A percentile compares a stretch with the other conserved stretches of the same genome.
Evolutionary conservation across 2,113 vertebrate species (phyloP).

Genomic region (Ariopsis seemanni): DNA sequence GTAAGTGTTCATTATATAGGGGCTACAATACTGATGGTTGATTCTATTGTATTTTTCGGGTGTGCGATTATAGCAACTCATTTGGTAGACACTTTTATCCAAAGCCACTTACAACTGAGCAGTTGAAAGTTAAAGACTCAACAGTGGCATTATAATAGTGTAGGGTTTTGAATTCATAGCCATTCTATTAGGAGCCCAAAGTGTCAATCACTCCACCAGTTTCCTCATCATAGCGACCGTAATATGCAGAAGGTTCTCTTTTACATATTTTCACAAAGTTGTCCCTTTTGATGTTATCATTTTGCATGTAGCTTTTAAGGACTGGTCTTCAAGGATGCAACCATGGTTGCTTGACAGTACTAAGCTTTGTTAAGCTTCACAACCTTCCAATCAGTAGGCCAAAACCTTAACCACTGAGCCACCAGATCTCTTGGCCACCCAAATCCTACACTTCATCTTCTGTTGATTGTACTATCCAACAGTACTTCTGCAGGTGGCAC

Average conservation of each 20-base stretch:
- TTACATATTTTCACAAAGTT: no score
- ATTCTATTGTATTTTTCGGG: not conserved
- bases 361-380: not conserved
- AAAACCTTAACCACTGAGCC: not conserved
- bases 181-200: no score
- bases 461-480: not conserved
- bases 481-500: not conserved
- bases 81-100: not conserved
- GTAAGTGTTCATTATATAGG: not conserved
- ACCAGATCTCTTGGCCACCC: not conserved
- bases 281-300: no score
- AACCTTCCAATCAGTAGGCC: not conserved
- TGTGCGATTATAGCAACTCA: not conserved
- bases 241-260: not conserved
- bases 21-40: not conserved
- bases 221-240: not conserved
- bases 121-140: not conserved
- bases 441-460: not conserved
- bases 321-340: not conserved
- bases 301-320: not conserved
- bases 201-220: not conserved
- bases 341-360: not conserved
- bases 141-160: not conserved
- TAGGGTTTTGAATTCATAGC: not conserved
- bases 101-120: not conserved